Percentiles rank a stretch among this genome's conserved stretches.
These are phyloP conservation scores for Dryocosmus kuriphilus DNA, from an alignment of 2,888 invertebrate species.

Conservation along the genomic window DNA sequence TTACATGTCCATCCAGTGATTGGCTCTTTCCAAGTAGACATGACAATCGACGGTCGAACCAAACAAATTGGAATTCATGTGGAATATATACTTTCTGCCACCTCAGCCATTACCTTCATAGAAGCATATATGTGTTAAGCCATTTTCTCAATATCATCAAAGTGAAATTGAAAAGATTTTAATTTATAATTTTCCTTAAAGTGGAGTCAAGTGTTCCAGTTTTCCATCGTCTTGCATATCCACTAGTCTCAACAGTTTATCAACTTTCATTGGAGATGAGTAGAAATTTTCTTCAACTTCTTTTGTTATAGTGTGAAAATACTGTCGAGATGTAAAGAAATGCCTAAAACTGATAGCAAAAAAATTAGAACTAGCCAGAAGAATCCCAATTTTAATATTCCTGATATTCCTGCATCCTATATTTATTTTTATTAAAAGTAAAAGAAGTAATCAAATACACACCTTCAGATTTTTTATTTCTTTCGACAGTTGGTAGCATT, in stretches of 20 bases:
- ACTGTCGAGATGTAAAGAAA: conserved; percentile 75
- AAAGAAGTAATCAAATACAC: conserved; percentile 50
- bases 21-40: conserved; percentile 76
- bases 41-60: conserved; percentile 84
- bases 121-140: conserved; percentile 88
- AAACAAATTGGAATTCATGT: conserved; percentile 82
- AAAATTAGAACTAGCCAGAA: neutral
- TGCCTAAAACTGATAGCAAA: conserved; percentile 59
- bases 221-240: conserved; percentile 68
- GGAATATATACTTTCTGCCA: conserved; percentile 80
- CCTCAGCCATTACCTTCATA: conserved; percentile 86
- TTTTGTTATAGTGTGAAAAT: conserved; percentile 67
- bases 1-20: conserved; percentile 81
- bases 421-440: neutral
- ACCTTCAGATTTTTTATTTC: conserved; percentile 84
- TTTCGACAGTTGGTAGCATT: conserved; percentile 82
- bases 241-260: conserved; percentile 66
- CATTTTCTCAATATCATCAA: conserved; percentile 79
- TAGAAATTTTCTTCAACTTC: conserved; percentile 73
- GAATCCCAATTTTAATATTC: neutral
- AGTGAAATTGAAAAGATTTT: too few relatives aligned
- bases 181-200: conserved; percentile 65
- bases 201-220: conserved; percentile 64
- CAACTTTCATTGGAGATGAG: conserved; percentile 61
- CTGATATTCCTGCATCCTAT: neutral